phyloP scores from a whole-genome alignment of 2,797 vertebrate species.

The Syngnathus rostellatus region DNA sequence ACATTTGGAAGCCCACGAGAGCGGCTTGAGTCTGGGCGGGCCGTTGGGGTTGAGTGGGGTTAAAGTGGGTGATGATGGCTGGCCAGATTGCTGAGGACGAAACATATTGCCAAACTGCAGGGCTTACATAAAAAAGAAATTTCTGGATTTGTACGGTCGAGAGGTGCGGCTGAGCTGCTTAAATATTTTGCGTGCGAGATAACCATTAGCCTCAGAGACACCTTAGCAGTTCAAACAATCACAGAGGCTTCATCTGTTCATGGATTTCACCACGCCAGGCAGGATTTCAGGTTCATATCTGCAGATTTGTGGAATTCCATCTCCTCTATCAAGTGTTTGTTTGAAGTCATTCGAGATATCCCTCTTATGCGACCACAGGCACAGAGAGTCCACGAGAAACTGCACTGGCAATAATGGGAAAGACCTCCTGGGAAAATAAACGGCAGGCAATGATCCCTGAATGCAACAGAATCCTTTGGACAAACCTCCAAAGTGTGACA shows the following conservation, averaged over 20 bases:
- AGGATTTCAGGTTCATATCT: conserved; percentile 46
- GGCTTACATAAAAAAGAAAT: too few relatives aligned
- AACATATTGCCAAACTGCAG: conserved; percentile 11
- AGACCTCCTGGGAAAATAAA: conserved; percentile 69
- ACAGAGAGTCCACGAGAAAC: conserved; percentile 36
- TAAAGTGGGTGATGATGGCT: conserved; percentile 61
- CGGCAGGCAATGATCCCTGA: conserved; percentile 51
- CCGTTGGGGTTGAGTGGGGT: conserved; percentile 52
- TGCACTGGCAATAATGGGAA: conserved; percentile 52
- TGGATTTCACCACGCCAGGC: background rate
- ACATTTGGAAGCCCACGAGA: conserved; percentile 50
- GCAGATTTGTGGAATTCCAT: conserved; percentile 50
- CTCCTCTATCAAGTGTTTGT: conserved; percentile 58
- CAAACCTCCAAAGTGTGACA: conserved; percentile 53
- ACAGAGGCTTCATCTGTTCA: background rate
- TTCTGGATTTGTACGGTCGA: background rate
- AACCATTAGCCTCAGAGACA: background rate
- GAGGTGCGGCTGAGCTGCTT: background rate
- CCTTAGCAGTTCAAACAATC: background rate
- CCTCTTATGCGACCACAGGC: conserved; percentile 45
- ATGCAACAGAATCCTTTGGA: conserved; percentile 57
- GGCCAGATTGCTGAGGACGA: conserved; percentile 28
- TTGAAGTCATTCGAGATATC: conserved; percentile 67
- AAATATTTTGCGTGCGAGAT: background rate
- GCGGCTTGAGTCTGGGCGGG: conserved; percentile 34